These are phyloP conservation scores for Armadillidium nasatum DNA, from an alignment of 1,140 invertebrate species.

Conservation along the genomic window DNA sequence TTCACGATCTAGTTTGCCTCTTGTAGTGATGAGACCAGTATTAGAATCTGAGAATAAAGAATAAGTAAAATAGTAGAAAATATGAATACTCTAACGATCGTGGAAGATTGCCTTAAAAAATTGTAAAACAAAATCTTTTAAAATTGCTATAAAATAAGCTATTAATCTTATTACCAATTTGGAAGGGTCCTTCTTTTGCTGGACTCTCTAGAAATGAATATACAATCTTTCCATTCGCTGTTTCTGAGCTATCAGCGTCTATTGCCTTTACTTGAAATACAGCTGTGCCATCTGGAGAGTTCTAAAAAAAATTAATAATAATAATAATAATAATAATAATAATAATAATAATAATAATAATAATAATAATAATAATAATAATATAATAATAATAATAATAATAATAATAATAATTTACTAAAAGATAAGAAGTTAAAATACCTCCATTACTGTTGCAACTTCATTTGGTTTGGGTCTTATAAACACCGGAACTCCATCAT, in stretches of 20 bases:
- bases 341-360: neutral
- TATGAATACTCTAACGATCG: too few relatives aligned
- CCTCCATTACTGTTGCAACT: slow-evolving; percentile 65
- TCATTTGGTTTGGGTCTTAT: slow-evolving; percentile 66
- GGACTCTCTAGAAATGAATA: slow-evolving; percentile 67
- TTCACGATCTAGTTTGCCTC: slow-evolving; percentile 65
- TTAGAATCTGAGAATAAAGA: slow-evolving; percentile 55
- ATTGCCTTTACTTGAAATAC: slow-evolving; percentile 72
- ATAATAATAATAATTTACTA: neutral
- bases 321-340: neutral
- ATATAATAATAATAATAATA: neutral
- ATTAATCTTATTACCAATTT: slow-evolving; percentile 54
- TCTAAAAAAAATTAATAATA: too few relatives aligned
- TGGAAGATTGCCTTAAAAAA: too few relatives aligned
- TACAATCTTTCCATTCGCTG: slow-evolving; percentile 65
- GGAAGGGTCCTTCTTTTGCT: slow-evolving; percentile 61
- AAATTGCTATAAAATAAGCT: too few relatives aligned
- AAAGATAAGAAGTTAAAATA: slow-evolving; percentile 45
- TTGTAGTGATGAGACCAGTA: slow-evolving; percentile 68
- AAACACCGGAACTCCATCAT: slow-evolving; percentile 74
- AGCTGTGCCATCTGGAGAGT: slow-evolving; percentile 65
- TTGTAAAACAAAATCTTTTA: too few relatives aligned
- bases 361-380: neutral
- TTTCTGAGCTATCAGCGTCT: slow-evolving; percentile 70
- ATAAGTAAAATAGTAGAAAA: slow-evolving; percentile 11